These are phyloP conservation scores for Lucifuga dentata DNA, from an alignment of 2,113 vertebrate species.

Conservation along the genomic window DNA sequence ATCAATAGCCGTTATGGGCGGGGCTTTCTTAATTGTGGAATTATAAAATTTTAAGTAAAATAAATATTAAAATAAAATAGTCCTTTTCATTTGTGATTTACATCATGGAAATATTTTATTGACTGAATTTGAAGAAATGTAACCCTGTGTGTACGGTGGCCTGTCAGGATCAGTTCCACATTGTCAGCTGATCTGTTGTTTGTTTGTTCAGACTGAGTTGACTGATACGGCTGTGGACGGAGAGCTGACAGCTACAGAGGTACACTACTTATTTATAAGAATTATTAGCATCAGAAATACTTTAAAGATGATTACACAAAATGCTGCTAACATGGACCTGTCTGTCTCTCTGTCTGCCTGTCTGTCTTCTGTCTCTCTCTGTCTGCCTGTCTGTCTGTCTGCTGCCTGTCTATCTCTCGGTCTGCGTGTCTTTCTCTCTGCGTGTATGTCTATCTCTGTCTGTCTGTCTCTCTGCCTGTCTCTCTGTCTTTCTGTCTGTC, in stretches of 20 bases:
- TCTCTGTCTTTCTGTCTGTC: conserved; percentile 4
- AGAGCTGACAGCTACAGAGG: conserved; percentile 93
- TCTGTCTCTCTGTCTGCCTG: neutral
- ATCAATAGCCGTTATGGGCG: too few species aligned
- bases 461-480: too few species aligned
- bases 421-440: conserved; percentile 4
- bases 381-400: conserved; percentile 50
- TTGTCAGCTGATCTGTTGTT: conserved; percentile 41
- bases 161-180: too few species aligned
- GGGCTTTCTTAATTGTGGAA: too few species aligned
- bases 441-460: conserved; percentile 45
- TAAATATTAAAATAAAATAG: too few species aligned
- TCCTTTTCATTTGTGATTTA: too few species aligned
- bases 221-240: conserved; percentile 89
- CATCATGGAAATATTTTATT: too few species aligned
- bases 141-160: neutral
- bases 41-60: too few species aligned
- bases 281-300: too few species aligned
- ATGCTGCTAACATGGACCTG: neutral
- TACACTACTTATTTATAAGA: conserved; percentile 53
- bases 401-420: neutral
- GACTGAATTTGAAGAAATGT: too few species aligned
- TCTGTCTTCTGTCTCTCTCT: too few species aligned
- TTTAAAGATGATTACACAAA: too few species aligned
- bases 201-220: conserved; percentile 92